phyloP scores from a whole-genome alignment of 2,797 vertebrate genomes.

The Glyptemys insculpta region DNA sequence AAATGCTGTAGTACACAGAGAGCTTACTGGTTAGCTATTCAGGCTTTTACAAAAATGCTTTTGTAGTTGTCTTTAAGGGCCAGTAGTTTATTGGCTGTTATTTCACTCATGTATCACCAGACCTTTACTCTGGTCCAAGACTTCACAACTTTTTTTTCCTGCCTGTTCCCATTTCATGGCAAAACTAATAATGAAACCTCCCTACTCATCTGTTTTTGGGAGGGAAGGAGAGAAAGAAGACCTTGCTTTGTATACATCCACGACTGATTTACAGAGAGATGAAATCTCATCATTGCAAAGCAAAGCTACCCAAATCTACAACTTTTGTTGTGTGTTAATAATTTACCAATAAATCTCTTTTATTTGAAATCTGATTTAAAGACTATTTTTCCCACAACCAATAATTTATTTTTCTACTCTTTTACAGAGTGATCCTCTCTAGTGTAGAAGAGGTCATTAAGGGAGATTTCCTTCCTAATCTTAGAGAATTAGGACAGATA shows the following conservation, averaged over 20 bases:
- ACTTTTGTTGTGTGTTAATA: not conserved
- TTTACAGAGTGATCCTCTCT: not conserved
- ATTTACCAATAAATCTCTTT: not conserved
- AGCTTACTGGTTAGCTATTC: constrained; percentile 51
- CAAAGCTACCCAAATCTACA: not conserved
- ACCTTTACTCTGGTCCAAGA: constrained; percentile 63
- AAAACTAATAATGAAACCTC: not conserved
- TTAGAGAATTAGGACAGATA: not conserved
- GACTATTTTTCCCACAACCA: not conserved
- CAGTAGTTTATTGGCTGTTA: constrained; percentile 66
- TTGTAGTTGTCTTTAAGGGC: constrained; percentile 70
- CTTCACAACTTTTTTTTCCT: constrained; percentile 10
- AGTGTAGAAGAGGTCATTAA: not conserved
- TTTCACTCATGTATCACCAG: constrained; percentile 74
- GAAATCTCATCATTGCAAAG: not conserved
- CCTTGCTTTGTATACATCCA: not conserved
- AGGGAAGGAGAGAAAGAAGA: not conserved
- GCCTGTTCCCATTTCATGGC: not conserved
- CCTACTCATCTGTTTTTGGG: not conserved
- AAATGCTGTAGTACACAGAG: constrained; percentile 41
- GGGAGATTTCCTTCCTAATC: not conserved
- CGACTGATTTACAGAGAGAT: constrained; percentile 5
- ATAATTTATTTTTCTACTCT: not conserved
- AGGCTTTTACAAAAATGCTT: constrained; percentile 77
- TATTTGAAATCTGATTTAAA: not conserved